phyloP scores from a whole-genome alignment of 23 tunicate genomes.

The Diplosoma virens region DNA sequence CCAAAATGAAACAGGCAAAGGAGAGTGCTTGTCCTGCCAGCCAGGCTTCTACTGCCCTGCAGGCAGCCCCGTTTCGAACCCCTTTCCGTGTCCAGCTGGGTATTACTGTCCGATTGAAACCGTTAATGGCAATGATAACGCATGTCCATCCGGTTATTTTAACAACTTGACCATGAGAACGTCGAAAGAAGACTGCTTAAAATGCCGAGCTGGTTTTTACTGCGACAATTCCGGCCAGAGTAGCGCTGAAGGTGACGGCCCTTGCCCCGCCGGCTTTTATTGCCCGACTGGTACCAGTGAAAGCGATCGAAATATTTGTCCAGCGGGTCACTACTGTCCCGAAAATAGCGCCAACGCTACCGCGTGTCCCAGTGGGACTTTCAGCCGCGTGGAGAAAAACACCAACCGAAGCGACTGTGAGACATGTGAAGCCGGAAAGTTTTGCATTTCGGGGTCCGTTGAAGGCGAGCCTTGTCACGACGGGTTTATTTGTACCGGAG shows the following conservation, averaged over 20 bases:
- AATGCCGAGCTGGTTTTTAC: constrained; percentile 67
- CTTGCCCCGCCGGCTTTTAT: constrained; percentile 70
- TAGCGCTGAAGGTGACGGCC: constrained; percentile 49
- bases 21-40: constrained; percentile 59
- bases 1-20: constrained; percentile 52
- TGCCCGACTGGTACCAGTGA: constrained; percentile 56
- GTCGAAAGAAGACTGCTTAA: constrained; percentile 26
- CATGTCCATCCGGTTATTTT: constrained; percentile 69
- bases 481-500: constrained; percentile 80
- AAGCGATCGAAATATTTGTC: constrained; percentile 45
- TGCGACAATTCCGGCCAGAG: constrained; percentile 41
- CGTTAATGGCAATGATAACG: constrained; percentile 4
- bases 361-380: constrained; percentile 76
- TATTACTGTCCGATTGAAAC: constrained; percentile 62
- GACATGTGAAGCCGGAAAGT: constrained; percentile 63
- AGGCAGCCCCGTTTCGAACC: constrained; percentile 37
- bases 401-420: constrained; percentile 34
- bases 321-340: constrained; percentile 58
- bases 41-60: constrained; percentile 72
- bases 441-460: constrained; percentile 41
- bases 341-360: constrained; percentile 45
- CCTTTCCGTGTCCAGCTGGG: constrained; percentile 48
- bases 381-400: constrained; percentile 11
- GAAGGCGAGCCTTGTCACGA: constrained; percentile 35
- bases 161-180: constrained; percentile 56